Conservation (phyloP, 92 coral and sea anemone species). For the Nematostella vectensis region DNA sequence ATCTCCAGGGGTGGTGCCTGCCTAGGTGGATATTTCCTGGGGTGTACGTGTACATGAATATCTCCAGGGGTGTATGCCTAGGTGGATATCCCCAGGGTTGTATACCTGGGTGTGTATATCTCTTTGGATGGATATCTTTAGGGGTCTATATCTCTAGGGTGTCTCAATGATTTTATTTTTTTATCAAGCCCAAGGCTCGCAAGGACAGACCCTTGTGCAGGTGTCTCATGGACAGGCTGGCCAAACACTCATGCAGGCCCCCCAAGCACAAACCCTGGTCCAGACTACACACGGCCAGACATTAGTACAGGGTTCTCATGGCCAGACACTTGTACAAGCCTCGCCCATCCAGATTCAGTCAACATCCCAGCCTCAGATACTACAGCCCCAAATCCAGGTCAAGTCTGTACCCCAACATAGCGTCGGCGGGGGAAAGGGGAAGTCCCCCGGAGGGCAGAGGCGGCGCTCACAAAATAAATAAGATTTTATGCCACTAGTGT, state of each 20-base stretch:
- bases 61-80: too few relatives aligned
- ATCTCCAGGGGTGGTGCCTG: too few relatives aligned
- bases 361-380: constrained; percentile 16
- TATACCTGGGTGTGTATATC: too few relatives aligned
- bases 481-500: not conserved
- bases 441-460: not conserved
- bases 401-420: not conserved
- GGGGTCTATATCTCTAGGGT: too few relatives aligned
- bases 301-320: constrained; percentile 41
- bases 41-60: too few relatives aligned
- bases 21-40: too few relatives aligned
- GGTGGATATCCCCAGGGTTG: too few relatives aligned
- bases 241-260: not conserved
- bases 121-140: too few relatives aligned
- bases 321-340: constrained; percentile 49
- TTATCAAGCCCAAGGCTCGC: too few relatives aligned
- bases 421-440: not conserved
- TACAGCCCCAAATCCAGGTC: constrained; percentile 37
- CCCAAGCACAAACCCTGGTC: not conserved
- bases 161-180: too few relatives aligned
- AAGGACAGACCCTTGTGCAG: too few relatives aligned
- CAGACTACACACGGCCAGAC: constrained; percentile 55
- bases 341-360: constrained; percentile 63
- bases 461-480: constrained; percentile 27
- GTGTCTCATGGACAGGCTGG: too few relatives aligned